Conservation (phyloP, 2,888 invertebrate genomes). For the Diplazon laetatorius region DNA sequence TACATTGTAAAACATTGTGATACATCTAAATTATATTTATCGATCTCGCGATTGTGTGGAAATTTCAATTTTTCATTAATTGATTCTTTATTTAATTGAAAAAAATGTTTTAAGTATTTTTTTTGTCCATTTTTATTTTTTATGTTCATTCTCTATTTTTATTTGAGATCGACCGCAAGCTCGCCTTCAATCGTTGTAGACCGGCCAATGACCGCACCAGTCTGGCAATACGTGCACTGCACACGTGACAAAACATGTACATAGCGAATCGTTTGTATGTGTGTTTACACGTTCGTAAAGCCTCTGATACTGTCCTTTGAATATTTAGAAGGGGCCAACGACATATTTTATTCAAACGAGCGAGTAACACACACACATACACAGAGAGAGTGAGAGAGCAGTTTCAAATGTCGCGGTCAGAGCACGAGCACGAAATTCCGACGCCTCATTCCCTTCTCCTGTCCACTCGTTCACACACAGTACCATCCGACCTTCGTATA, state of each 20-base stretch:
- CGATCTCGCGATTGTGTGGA: no score
- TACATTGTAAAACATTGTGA: no score
- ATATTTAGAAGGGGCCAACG: constrained; percentile 75
- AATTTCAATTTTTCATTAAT: no score
- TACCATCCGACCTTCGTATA: constrained; percentile 39
- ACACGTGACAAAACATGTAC: constrained; percentile 36
- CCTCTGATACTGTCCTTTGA: constrained; percentile 71
- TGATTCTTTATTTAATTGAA: no score
- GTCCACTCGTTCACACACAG: constrained; percentile 32
- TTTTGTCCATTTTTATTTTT: no score
- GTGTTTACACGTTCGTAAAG: constrained; percentile 40
- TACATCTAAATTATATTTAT: no score
- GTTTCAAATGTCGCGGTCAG: constrained; percentile 65
- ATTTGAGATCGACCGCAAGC: no score
- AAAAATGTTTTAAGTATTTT: no score
- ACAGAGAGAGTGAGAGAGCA: constrained; percentile 37
- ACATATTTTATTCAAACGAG: constrained; percentile 76
- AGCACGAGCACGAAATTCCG: constrained; percentile 47
- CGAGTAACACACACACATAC: constrained; percentile 55
- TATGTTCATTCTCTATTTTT: no score
- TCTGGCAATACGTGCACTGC: background rate
- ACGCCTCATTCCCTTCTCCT: constrained; percentile 31
- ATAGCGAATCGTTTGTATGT: constrained; percentile 4
- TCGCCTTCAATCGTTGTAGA: background rate
- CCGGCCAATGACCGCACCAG: background rate